Base-by-base conservation (phyloP, 2,888 invertebrate genomes). In the Entomobrya multifasciata region DNA sequence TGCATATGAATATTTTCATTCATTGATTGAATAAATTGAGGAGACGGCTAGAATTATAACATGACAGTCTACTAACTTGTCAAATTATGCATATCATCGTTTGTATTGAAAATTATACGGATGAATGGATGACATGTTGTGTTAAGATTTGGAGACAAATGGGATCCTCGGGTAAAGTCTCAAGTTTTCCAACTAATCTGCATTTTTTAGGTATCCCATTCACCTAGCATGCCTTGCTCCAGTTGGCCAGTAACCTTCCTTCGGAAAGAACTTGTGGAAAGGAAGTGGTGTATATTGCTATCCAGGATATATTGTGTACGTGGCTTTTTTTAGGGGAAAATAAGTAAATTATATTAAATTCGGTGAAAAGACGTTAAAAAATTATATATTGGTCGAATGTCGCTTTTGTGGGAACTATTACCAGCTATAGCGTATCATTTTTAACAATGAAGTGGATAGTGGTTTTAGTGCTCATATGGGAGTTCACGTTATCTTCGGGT, bases 201-300 rank as follows among this genome's bases (percentile, higher is more conserved):
- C 80, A 80, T 80, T 79, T 70, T 65, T 36, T 22, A n/a, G 8
- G 6, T 25, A 13, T 22, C 36, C 36, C 36, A 36, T 6, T 13
- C 10, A 55, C 8, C 22, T 36, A 15, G 47, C n/a, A 11, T 3
- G 41, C n/a, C n/a, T n/a, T 11, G 30, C 13, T 27, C 36, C 55
- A 87, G 87, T 87, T 87, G 84, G 84, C 22, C 83, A 57, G 65
- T 76, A 81, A 88, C 87, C 85, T 80, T 85, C 81, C 70, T 74
- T 22, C 74, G 27, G 81, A 17, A 17, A 72, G 22, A 49, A 13
- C 60, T n/a, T 27, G 41, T 36, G 36, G 36, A 36, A 6, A 44
- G 22, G 27, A 81, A 25, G 17, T 30, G 62, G 62, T n/a, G 36
- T 20, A 17, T 67, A n/a, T 49, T 11, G 25, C 17, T 17, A 44